Percentiles rank a stretch among this genome's conserved stretches.
These are phyloP conservation scores for Papilio machaon DNA, from an alignment of 1,140 invertebrate genomes.

Conservation along the genomic window DNA sequence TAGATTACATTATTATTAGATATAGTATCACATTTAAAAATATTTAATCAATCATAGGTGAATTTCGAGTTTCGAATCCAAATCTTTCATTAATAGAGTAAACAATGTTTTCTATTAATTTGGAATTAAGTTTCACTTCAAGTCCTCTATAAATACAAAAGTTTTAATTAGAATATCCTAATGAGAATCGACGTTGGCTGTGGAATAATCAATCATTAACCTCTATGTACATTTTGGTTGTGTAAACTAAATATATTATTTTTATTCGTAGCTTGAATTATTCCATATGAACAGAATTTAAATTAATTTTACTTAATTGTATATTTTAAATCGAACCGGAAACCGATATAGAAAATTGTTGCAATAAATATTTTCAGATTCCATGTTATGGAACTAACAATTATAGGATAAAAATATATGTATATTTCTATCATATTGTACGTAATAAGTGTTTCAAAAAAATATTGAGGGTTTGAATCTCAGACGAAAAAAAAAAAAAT, in stretches of 20 bases:
- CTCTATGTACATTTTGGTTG: neutral
- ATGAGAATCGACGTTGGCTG: constrained; percentile 7
- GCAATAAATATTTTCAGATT: too few relatives aligned
- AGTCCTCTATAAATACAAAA: constrained; percentile 13
- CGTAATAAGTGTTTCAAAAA: too few relatives aligned
- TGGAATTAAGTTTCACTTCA: neutral
- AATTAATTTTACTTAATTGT: too few relatives aligned
- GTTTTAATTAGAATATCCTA: constrained; percentile 17
- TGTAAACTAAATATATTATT: neutral
- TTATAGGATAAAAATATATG: too few relatives aligned
- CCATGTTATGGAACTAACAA: too few relatives aligned
- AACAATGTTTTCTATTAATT: constrained; percentile 15
- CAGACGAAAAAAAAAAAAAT: too few relatives aligned
- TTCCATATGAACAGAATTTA: neutral
- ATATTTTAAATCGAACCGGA: too few relatives aligned
- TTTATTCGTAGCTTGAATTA: neutral
- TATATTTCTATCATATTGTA: too few relatives aligned
- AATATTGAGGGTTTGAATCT: too few relatives aligned
- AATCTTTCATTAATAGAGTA: constrained; percentile 17
- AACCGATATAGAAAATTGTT: too few relatives aligned
- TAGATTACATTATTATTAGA: neutral
- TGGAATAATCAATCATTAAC: constrained; percentile 3
- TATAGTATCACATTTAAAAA: neutral
- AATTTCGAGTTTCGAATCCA: neutral
- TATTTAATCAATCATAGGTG: neutral